These are phyloP conservation scores for Erebia aethiops DNA, from an alignment of 2,888 invertebrate genomes.

Conservation along the genomic window DNA sequence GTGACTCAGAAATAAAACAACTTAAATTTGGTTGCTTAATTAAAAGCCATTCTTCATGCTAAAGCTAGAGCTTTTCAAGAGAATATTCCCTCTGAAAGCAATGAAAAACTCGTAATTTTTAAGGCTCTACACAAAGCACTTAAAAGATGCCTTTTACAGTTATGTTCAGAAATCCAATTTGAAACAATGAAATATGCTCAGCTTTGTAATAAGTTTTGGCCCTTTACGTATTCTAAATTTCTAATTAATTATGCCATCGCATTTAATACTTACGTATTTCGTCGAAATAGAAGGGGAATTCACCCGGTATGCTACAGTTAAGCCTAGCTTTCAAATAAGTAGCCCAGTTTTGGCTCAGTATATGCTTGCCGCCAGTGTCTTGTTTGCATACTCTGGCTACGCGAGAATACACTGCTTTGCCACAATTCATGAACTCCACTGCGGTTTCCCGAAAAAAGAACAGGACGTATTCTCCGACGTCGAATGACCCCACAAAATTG, in stretches of 20 bases:
- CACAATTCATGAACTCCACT: constrained; percentile 87
- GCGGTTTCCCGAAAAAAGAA: constrained; percentile 89
- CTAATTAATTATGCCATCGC: constrained; percentile 16
- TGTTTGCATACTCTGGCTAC: constrained; percentile 89
- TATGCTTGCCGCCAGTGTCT: constrained; percentile 86
- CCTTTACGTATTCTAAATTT: constrained; percentile 6
- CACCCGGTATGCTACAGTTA: constrained; percentile 88
- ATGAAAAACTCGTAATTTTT: constrained; percentile 30
- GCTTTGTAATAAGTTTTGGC: constrained; percentile 6
- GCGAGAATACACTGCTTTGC: constrained; percentile 87
- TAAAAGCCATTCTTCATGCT: constrained; percentile 26
- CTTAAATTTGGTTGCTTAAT: constrained; percentile 27
- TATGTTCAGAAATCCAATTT: constrained; percentile 10
- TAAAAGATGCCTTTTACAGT: constrained; percentile 29
- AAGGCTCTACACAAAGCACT: constrained; percentile 28
- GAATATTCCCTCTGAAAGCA: constrained; percentile 24
- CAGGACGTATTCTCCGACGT: constrained; percentile 86
- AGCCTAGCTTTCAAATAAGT: constrained; percentile 87
- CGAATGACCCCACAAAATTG: constrained; percentile 88
- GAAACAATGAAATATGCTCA: constrained; percentile 16
- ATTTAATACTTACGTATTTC: constrained; percentile 84
- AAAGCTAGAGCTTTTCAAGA: constrained; percentile 20
- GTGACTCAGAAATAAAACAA: constrained; percentile 24
- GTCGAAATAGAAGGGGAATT: constrained; percentile 89
- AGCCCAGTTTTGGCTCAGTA: constrained; percentile 86